Percentiles rank a stretch among this genome's conserved stretches.
phyloP scores from a whole-genome alignment of 1,140 invertebrate genomes.

The Drosophila paulistorum region DNA sequence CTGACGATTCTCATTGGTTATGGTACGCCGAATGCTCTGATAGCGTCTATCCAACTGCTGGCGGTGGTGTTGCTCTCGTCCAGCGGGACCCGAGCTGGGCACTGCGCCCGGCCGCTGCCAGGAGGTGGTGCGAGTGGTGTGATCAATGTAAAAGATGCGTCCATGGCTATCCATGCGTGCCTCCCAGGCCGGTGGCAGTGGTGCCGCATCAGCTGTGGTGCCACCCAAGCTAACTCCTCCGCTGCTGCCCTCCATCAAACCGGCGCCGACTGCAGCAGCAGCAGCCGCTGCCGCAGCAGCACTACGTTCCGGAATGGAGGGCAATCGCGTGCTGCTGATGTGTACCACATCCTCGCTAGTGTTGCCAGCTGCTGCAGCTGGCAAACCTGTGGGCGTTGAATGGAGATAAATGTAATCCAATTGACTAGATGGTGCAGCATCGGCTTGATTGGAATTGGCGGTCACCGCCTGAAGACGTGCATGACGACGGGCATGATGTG shows the following conservation, averaged over 20 bases:
- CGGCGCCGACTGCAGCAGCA: conserved; percentile 44
- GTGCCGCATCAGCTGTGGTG: conserved; percentile 87
- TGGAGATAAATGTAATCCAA: conserved; percentile 61
- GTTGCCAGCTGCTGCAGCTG: neutral
- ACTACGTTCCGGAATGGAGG: conserved; percentile 91
- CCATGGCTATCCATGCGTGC: conserved; percentile 96
- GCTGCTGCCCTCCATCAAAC: conserved; percentile 70
- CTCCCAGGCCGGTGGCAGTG: conserved; percentile 95
- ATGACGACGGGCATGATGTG: conserved; percentile 88
- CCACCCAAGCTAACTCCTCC: conserved; percentile 73
- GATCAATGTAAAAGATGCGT: conserved; percentile 96
- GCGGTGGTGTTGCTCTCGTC: conserved; percentile 84
- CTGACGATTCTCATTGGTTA: conserved; percentile 85
- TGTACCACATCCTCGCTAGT: conserved; percentile 86
- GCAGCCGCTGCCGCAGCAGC: conserved; percentile 63
- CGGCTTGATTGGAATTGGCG: conserved; percentile 61
- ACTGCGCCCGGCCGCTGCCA: conserved; percentile 91
- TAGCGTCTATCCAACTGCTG: conserved; percentile 86
- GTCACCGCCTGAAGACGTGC: conserved; percentile 71
- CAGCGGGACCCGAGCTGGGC: conserved; percentile 69
- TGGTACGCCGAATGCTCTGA: conserved; percentile 93
- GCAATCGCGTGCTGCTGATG: conserved; percentile 89
- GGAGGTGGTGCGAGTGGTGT: conserved; percentile 95
- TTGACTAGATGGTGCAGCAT: conserved; percentile 62
- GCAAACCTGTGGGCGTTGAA: conserved; percentile 41